phyloP scores from a whole-genome alignment of 2,797 vertebrate genomes.

The Gymnocypris eckloni region DNA sequence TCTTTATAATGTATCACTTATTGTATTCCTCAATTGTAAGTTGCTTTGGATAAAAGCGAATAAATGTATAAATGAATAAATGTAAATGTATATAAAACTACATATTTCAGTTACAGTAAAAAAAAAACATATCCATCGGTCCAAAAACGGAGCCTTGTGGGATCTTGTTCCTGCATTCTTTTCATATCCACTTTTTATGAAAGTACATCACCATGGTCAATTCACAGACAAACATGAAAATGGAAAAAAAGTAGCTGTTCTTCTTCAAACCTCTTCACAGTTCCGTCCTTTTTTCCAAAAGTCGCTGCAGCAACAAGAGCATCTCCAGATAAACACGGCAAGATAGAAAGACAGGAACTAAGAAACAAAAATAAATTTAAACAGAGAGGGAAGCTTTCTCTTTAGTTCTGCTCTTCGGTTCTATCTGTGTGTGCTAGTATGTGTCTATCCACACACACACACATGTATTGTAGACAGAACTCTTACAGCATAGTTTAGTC shows the following conservation, averaged over 20 bases:
- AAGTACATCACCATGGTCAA: constrained; percentile 4
- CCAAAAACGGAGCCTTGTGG: not conserved
- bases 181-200: constrained; percentile 26
- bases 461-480: not conserved
- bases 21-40: too few relatives aligned
- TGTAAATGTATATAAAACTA: not conserved
- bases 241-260: not conserved
- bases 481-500: constrained; percentile 37
- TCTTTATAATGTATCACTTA: too few relatives aligned
- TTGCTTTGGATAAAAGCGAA: too few relatives aligned
- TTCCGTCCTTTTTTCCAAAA: constrained; percentile 36
- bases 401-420: not conserved
- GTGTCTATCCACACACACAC: not conserved
- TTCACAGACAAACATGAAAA: constrained; percentile 14
- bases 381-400: not conserved
- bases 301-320: constrained; percentile 47
- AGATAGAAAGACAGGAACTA: constrained; percentile 11
- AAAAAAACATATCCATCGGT: not conserved
- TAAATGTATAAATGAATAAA: too few relatives aligned
- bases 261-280: not conserved
- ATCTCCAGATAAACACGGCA: constrained; percentile 19
- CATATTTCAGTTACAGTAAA: not conserved
- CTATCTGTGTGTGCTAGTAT: not conserved
- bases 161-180: constrained; percentile 8
- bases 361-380: constrained; percentile 8